phyloP scores from a whole-genome alignment of 2,888 invertebrate genomes.

The Drepana falcataria region DNA sequence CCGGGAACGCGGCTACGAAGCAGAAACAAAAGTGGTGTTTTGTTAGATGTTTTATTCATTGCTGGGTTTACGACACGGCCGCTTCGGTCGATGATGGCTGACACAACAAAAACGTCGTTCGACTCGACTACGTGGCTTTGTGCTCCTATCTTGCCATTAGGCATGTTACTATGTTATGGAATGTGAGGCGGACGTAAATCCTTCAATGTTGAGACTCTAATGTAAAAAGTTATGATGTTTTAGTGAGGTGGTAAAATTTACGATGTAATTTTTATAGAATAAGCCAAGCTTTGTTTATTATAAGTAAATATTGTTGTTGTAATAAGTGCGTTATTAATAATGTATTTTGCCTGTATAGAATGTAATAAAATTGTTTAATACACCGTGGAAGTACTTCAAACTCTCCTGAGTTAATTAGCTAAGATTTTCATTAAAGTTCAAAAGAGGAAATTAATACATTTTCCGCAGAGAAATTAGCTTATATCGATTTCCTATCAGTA shows the following conservation, averaged over 20 bases:
- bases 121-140: background rate
- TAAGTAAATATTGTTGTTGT: too few relatives aligned
- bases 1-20: constrained; percentile 4
- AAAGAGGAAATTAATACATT: too few relatives aligned
- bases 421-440: too few relatives aligned
- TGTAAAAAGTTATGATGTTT: background rate
- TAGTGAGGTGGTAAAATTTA: background rate
- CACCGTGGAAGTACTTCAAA: too few relatives aligned
- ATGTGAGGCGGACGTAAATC: background rate
- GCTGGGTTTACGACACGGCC: constrained; percentile 7
- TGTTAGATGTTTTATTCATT: constrained; percentile 20
- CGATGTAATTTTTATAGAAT: too few relatives aligned
- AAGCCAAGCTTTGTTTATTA: too few relatives aligned
- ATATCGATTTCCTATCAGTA: too few relatives aligned
- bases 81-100: background rate
- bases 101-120: background rate
- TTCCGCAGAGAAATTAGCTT: too few relatives aligned
- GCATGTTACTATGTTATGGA: background rate
- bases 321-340: too few relatives aligned
- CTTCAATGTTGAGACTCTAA: background rate
- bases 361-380: too few relatives aligned
- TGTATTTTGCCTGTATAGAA: too few relatives aligned
- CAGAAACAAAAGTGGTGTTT: constrained; percentile 11
- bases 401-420: too few relatives aligned
- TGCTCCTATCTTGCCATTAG: background rate